Evolutionary conservation across 2,888 invertebrate species (phyloP), one percentile per base, ranked within the genome.

Genomic region (Plebejus argus): DNA sequence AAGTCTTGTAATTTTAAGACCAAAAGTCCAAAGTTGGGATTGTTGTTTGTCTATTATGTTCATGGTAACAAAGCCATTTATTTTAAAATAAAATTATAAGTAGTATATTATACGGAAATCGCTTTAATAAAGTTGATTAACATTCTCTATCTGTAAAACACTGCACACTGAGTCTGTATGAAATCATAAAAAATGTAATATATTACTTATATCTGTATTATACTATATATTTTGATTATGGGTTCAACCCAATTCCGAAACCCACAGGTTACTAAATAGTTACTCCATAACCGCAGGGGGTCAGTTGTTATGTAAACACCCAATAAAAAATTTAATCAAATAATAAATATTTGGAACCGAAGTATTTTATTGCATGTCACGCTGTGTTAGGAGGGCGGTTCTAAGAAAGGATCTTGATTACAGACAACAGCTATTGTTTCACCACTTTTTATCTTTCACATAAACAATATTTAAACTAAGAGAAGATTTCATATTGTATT

Each of bases 291-390:
- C 66, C 66, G 33, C 71, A 23, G 71, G 71, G 71, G 71, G 71
- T 71, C 20, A 71, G 18, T 39, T 71, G 39, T 39, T 71, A 71
- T 71, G 71, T 71, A 71, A 71, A 39, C 71, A 71, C 71, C 39
- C 39, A 71, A 71, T 71, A 71, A 71, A 71, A 71, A 39, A 71
- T 4, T n/a, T 39, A 71, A 71, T 39, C 39, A 39, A 71, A 39
- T 71, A 71, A 71, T 39, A 71, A 71, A 70, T 35, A 71, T 71
- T 20, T 71, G 35, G n/a, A 70, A 39, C 28, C 28, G 15, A 71
- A 71, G 39, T 28, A 39, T 71, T 39, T 71, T 71, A 39, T 35
- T 39, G 35, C 71, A 39, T 23, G 12, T 71, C 71, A 71, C 7
- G 71, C 71, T 71, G 71, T 20, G 35, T 70, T 18, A 33, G 20